Conservation (phyloP, 1,140 invertebrate genomes). For the Pachypeltis micranthus region DNA sequence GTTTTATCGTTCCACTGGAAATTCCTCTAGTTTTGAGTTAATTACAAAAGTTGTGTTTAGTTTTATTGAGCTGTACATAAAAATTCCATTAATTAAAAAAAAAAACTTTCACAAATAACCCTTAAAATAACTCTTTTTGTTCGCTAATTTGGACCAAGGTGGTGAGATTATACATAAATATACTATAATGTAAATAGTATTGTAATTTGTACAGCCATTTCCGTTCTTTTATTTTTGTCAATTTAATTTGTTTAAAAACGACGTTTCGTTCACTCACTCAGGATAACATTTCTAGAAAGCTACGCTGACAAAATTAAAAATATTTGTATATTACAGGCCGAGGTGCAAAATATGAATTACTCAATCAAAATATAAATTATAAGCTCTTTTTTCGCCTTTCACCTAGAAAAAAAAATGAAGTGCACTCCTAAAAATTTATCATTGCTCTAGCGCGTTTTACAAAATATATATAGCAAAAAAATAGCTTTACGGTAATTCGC, state of each 20-base stretch:
- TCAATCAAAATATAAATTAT: no score
- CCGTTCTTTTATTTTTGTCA: background rate
- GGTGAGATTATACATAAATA: no score
- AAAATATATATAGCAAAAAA: background rate
- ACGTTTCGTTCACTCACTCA: no score
- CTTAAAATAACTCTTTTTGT: no score
- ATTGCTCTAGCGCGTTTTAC: background rate
- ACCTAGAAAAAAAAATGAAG: background rate
- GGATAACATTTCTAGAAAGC: no score
- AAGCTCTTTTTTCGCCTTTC: constrained; percentile 4
- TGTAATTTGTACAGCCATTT: background rate
- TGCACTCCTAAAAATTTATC: background rate
- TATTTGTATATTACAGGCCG: constrained; percentile 14
- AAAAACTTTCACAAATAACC: no score
- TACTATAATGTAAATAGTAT: background rate
- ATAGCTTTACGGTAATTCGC: background rate
- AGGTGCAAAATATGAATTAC: constrained; percentile 8
- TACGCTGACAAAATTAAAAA: no score
- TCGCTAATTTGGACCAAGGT: background rate
- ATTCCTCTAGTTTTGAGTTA: no score
- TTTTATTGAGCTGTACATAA: background rate
- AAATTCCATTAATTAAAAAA: no score
- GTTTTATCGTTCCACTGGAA: no score
- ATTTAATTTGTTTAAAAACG: no score
- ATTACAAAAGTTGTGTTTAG: no score